Conservation (phyloP, 2,797 vertebrate genomes). For the Macroramphosus scolopax region DNA sequence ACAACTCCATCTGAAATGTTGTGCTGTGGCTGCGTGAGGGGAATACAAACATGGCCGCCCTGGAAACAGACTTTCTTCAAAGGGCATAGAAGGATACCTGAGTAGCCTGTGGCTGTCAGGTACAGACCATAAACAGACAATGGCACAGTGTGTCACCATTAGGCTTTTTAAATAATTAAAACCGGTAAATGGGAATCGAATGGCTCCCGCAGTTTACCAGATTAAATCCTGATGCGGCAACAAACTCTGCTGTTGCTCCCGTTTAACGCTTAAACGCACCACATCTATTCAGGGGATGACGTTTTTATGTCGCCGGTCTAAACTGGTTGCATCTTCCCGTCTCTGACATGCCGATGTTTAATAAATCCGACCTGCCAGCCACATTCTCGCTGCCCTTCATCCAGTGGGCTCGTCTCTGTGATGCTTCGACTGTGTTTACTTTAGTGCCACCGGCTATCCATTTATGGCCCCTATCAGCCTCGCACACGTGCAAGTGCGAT, state of each 20-base stretch:
- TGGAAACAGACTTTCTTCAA: slow-evolving; percentile 54
- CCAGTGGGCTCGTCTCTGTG: slow-evolving; percentile 6
- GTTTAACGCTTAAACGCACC: no score
- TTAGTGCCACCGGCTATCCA: slow-evolving; percentile 38
- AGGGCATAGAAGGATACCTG: slow-evolving; percentile 38
- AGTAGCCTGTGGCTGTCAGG: slow-evolving; percentile 27
- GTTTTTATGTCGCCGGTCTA: no score
- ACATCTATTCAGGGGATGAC: no score
- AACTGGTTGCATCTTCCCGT: no score
- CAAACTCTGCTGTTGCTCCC: no score
- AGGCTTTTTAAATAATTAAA: slow-evolving; percentile 51
- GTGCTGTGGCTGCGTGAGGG: slow-evolving; percentile 16
- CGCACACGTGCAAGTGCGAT: slow-evolving; percentile 49
- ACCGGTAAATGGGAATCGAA: slow-evolving; percentile 29
- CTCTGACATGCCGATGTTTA: no score
- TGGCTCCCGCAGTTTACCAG: slow-evolving; percentile 18
- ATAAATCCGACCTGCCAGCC: slow-evolving; percentile 12
- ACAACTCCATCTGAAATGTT: no score
- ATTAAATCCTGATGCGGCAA: no score
- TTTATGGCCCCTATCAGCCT: slow-evolving; percentile 59
- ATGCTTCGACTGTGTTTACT: slow-evolving; percentile 25
- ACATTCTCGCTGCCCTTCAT: slow-evolving; percentile 29
- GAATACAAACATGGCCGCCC: slow-evolving; percentile 37
- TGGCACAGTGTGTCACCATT: slow-evolving; percentile 8
- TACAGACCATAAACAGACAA: slow-evolving; percentile 33